Evolutionary conservation across 2,797 vertebrate species (phyloP).

Genomic region (Coendou prehensilis): DNA sequence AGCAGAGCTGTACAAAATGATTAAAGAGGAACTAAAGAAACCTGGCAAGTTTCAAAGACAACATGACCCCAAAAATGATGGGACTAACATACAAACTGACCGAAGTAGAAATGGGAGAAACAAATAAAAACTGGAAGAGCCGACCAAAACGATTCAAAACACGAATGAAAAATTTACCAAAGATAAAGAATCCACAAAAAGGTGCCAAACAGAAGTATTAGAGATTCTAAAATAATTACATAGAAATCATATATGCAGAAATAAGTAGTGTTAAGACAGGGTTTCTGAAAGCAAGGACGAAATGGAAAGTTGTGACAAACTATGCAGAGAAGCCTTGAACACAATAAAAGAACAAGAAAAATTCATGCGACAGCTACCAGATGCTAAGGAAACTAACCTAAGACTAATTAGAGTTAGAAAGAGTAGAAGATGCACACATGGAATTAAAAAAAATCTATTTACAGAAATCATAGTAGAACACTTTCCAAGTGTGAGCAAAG

Average conservation of each 20-base stretch:
- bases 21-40: neutral
- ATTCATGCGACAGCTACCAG: neutral
- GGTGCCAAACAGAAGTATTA: neutral
- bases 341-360: neutral
- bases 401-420: neutral
- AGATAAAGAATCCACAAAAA: neutral
- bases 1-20: neutral
- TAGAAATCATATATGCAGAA: neutral
- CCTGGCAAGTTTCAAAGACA: neutral
- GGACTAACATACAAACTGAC: neutral
- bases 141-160: neutral
- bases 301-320: neutral
- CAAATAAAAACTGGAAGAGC: neutral
- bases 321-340: neutral
- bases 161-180: neutral
- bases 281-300: neutral
- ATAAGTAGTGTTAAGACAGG: neutral
- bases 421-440: neutral
- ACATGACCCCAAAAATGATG: neutral
- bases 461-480: neutral
- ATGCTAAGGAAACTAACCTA: neutral
- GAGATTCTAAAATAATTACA: neutral
- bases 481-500: neutral
- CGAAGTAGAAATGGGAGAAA: neutral
- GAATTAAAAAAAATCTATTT: neutral